Evolutionary conservation across 1,140 invertebrate species (phyloP).

Genomic region (Venturia canescens): DNA sequence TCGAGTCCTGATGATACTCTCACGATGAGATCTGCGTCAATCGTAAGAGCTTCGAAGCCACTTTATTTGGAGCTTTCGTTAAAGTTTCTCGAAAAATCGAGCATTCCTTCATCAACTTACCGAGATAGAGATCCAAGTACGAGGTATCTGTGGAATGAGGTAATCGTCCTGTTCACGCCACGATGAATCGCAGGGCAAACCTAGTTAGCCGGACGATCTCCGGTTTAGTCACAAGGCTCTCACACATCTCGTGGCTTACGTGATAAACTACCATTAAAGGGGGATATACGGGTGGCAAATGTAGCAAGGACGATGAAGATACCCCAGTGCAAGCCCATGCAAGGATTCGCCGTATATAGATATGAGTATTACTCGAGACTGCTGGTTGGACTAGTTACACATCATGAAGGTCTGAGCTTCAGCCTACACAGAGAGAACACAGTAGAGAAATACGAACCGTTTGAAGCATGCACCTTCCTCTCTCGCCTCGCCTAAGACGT

Average conservation of each 20-base stretch:
- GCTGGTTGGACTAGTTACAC: conserved; percentile 14
- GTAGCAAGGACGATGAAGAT: conserved; percentile 31
- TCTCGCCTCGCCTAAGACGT: conserved; percentile 67
- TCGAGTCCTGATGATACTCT: too few species aligned
- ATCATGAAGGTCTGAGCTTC: conserved; percentile 15
- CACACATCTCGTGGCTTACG: conserved; percentile 65
- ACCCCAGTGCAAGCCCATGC: not conserved
- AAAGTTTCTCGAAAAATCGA: too few species aligned
- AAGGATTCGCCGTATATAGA: not conserved
- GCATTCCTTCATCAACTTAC: not conserved
- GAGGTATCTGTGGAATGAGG: conserved; percentile 38
- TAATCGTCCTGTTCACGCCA: conserved; percentile 60
- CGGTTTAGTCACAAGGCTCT: conserved; percentile 51
- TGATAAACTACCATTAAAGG: conserved; percentile 69
- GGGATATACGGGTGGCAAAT: conserved; percentile 58
- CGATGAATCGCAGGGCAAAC: conserved; percentile 58
- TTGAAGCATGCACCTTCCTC: conserved; percentile 46
- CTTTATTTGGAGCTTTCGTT: too few species aligned
- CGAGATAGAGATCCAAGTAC: not conserved
- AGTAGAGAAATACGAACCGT: conserved; percentile 54
- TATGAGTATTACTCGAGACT: not conserved
- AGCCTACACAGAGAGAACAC: conserved; percentile 38
- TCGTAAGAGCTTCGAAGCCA: too few species aligned
- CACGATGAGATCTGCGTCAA: too few species aligned
- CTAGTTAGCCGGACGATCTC: conserved; percentile 55